These are phyloP conservation scores for Diaprepes abbreviatus DNA, from an alignment of 2,888 invertebrate genomes.

Conservation along the genomic window DNA sequence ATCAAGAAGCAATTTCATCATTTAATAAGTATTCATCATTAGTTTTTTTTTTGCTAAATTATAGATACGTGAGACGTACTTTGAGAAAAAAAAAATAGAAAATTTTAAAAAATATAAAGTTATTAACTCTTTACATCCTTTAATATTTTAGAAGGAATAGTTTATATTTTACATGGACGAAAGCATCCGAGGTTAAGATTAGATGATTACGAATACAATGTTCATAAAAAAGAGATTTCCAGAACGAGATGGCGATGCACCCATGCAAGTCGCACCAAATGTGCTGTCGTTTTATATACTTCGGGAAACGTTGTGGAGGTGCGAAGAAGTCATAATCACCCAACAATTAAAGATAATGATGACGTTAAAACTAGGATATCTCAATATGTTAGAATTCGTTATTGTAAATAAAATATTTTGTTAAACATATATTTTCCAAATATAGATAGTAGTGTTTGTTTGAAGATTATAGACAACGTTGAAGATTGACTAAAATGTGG, in stretches of 20 bases:
- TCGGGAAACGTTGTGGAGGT: conserved; percentile 51
- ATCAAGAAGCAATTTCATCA: too few relatives aligned
- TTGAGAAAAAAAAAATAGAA: too few relatives aligned
- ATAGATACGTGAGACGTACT: too few relatives aligned
- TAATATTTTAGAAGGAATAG: conserved; percentile 52
- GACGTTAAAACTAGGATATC: background rate
- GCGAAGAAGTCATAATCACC: conserved; percentile 48
- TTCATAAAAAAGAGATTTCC: conserved; percentile 49
- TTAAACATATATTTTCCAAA: too few relatives aligned
- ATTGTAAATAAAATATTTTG: background rate
- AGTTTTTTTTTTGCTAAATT: too few relatives aligned
- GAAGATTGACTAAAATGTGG: too few relatives aligned
- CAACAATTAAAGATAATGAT: background rate
- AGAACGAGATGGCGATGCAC: conserved; percentile 56
- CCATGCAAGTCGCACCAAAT: conserved; percentile 50
- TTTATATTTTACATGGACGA: conserved; percentile 55
- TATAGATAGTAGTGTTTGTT: too few relatives aligned
- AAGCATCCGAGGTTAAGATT: conserved; percentile 56
- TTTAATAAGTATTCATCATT: too few relatives aligned
- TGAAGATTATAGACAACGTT: too few relatives aligned
- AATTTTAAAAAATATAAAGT: too few relatives aligned
- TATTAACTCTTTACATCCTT: too few relatives aligned
- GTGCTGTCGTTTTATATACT: conserved; percentile 51
- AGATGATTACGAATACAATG: conserved; percentile 54
- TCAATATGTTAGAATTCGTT: background rate